Conservation (phyloP, 2,797 vertebrate genomes). For the Phrynocephalus vlangalii region DNA sequence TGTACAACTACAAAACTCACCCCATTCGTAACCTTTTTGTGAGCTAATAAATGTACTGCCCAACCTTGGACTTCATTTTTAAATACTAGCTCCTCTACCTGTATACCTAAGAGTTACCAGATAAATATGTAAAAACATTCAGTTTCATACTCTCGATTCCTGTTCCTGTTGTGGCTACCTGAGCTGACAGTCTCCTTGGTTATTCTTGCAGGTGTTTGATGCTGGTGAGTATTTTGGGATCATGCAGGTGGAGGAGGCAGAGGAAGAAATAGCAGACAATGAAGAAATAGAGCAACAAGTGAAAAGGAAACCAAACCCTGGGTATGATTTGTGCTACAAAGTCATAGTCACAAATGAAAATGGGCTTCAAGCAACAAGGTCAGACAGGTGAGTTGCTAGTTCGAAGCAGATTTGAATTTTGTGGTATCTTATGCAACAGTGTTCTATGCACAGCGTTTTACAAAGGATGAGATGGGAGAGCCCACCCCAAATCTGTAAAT, state of each 20-base stretch:
- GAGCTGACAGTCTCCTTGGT: background rate
- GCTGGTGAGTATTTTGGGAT: constrained; percentile 94
- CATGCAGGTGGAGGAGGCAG: constrained; percentile 84
- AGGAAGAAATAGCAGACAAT: constrained; percentile 65
- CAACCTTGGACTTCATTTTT: background rate
- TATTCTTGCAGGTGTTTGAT: constrained; percentile 86
- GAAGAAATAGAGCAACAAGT: constrained; percentile 63
- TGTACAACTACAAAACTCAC: too few species aligned
- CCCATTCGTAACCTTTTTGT: too few species aligned
- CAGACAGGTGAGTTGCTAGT: constrained; percentile 81
- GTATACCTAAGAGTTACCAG: background rate
- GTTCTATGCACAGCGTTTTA: background rate
- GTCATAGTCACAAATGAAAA: constrained; percentile 88
- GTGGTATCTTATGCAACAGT: background rate
- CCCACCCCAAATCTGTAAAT: background rate
- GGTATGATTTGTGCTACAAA: constrained; percentile 79
- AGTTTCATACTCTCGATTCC: fast-evolving
- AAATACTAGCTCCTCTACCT: background rate
- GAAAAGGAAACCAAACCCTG: constrained; percentile 74
- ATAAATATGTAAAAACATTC: background rate
- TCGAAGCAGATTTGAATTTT: background rate
- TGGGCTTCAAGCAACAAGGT: constrained; percentile 83
- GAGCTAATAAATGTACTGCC: too few species aligned
- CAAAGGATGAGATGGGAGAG: background rate
- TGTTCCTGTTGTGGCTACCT: background rate